Conservation (phyloP, 2,888 invertebrate genomes). For the Erannis defoliaria region DNA sequence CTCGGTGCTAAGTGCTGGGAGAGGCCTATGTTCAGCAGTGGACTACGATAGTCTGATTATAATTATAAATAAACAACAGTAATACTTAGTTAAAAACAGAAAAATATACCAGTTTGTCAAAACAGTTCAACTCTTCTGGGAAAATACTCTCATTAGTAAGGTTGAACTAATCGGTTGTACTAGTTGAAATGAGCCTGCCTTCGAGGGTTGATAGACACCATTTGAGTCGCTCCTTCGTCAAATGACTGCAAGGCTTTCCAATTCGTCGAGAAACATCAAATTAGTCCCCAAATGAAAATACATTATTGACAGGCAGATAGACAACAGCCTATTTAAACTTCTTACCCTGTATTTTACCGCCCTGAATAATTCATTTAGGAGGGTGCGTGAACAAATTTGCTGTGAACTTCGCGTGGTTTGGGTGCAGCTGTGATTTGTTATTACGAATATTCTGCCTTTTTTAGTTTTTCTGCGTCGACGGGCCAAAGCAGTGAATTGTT, state of each 20-base stretch:
- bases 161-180: too few relatives aligned
- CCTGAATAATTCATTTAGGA: constrained; percentile 73
- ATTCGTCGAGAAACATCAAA: constrained; percentile 52
- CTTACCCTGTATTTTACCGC: constrained; percentile 63
- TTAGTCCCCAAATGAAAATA: constrained; percentile 63
- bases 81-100: too few relatives aligned
- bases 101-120: too few relatives aligned
- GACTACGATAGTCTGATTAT: too few relatives aligned
- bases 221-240: constrained; percentile 11
- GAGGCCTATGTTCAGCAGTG: too few relatives aligned
- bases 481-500: neutral
- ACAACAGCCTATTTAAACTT: constrained; percentile 65
- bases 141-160: too few relatives aligned
- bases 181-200: too few relatives aligned
- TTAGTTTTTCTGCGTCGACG: neutral
- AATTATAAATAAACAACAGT: too few relatives aligned
- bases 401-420: constrained; percentile 53
- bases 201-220: neutral
- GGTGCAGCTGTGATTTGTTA: constrained; percentile 6
- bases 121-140: too few relatives aligned
- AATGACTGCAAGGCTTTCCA: constrained; percentile 38
- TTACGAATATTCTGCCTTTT: constrained; percentile 2
- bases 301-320: constrained; percentile 73
- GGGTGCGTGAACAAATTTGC: constrained; percentile 68
- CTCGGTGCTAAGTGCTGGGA: too few relatives aligned